Base-by-base conservation (phyloP, 2,888 invertebrate species). In the Sinotaia quadrata region DNA sequence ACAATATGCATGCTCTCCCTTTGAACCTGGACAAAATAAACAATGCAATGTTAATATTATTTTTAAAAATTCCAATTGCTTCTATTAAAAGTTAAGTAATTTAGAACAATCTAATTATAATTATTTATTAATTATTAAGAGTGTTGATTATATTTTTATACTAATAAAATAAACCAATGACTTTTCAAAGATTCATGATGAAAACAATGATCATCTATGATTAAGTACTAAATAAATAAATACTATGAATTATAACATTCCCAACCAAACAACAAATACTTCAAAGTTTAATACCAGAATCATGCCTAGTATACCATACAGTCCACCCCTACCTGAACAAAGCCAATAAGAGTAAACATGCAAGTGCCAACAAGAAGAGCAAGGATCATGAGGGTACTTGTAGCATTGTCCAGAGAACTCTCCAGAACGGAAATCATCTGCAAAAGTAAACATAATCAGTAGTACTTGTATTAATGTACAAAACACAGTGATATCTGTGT, bases 1-100 rank as follows among this genome's bases (percentile, higher is more conserved):
- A 97, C 93, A 67, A 98, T 91, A 84, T 96, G 95, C 87, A 97
- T 94, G 1, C 95, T 95, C 90, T 98, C 98, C 0, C 94, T 94
- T 88, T 98, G 97, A 81, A 97, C 93, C 94, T 97, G 89, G n/a
- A n/a, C n/a, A n/a, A n/a, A n/a, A n/a, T n/a, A n/a, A n/a, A n/a
- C n/a, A n/a, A n/a, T n/a, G n/a, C n/a, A n/a, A n/a, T n/a, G n/a
- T n/a, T n/a, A n/a, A n/a, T n/a, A n/a, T n/a, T n/a, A n/a, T n/a
- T n/a, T n/a, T n/a, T n/a, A n/a, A n/a, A n/a, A n/a, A n/a, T n/a
- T n/a, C n/a, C n/a, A n/a, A n/a, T n/a, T n/a, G n/a, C n/a, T n/a
- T n/a, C n/a, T n/a, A n/a, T n/a, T n/a, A n/a, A n/a, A n/a, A n/a
- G n/a, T n/a, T n/a, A n/a, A n/a, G n/a, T n/a, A n/a, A n/a, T n/a